These are phyloP conservation scores for Machaerirhynchus nigripectus DNA, from an alignment of 2,113 vertebrate genomes.

Conservation along the genomic window DNA sequence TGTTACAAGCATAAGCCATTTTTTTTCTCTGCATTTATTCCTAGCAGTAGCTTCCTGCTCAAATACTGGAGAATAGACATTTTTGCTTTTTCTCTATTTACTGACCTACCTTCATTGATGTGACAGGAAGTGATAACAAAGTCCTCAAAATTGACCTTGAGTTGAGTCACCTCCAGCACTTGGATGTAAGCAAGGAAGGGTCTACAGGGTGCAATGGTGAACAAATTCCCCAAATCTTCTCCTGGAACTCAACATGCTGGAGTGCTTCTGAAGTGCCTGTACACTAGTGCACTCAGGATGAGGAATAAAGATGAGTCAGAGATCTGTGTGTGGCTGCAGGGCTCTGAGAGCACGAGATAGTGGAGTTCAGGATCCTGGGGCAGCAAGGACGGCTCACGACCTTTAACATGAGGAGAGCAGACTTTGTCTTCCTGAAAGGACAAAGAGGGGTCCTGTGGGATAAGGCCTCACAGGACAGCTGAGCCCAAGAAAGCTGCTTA, in stretches of 20 bases:
- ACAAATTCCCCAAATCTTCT: background rate
- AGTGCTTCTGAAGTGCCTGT: background rate
- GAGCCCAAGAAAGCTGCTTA: background rate
- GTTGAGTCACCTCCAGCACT: background rate
- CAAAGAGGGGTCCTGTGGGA: background rate
- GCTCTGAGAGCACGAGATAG: background rate
- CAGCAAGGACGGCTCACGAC: background rate
- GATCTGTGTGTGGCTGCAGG: background rate
- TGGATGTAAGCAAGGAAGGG: background rate
- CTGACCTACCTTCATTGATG: background rate
- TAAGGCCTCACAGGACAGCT: background rate
- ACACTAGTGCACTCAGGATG: background rate
- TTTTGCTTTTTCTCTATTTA: background rate
- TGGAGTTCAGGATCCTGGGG: background rate
- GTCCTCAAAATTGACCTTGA: background rate
- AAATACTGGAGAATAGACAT: background rate
- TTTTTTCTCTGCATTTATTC: background rate
- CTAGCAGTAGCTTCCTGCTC: background rate
- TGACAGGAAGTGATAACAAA: background rate
- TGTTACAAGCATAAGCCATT: background rate
- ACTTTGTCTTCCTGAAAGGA: background rate
- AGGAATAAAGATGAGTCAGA: background rate
- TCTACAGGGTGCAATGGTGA: background rate
- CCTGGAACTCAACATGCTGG: fast-evolving
- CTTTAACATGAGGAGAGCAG: background rate